Conservation (phyloP, 2,113 vertebrate genomes). For the Triplophysa siluroides region DNA sequence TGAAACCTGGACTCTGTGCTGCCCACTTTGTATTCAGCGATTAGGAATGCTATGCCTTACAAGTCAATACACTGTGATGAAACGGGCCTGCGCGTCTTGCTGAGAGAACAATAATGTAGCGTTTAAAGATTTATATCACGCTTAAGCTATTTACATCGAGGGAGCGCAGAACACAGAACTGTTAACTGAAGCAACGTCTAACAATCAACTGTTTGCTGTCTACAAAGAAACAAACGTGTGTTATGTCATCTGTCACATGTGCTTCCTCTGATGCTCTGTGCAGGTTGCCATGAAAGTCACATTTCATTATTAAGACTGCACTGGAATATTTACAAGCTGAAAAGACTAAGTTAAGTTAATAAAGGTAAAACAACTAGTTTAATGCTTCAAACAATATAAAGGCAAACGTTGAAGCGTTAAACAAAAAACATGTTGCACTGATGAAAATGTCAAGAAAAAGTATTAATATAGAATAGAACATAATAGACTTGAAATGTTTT, state of each 20-base stretch:
- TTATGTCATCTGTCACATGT: neutral
- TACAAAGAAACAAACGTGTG: neutral
- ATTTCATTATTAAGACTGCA: neutral
- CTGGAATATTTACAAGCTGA: too few species aligned
- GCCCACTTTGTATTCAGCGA: slow-evolving; percentile 26
- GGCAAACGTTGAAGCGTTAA: too few species aligned
- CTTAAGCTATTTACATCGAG: neutral
- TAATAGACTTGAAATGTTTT: too few species aligned
- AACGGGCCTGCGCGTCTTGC: slow-evolving; percentile 17
- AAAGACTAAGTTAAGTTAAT: too few species aligned
- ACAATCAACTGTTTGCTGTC: slow-evolving; percentile 8
- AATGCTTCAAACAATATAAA: too few species aligned
- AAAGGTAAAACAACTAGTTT: too few species aligned
- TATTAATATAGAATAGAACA: too few species aligned
- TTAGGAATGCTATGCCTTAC: neutral
- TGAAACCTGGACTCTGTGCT: neutral
- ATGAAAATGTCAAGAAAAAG: too few species aligned
- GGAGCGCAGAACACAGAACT: neutral
- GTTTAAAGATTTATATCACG: slow-evolving; percentile 20
- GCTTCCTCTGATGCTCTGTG: neutral
- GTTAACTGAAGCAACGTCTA: slow-evolving; percentile 5
- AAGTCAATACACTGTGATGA: slow-evolving; percentile 10
- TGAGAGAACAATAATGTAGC: slow-evolving; percentile 30
- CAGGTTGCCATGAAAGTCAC: neutral
- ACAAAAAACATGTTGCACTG: too few species aligned